Evolutionary conservation across 2,888 invertebrate species (phyloP).

Genomic region (Rotaria sp.): DNA sequence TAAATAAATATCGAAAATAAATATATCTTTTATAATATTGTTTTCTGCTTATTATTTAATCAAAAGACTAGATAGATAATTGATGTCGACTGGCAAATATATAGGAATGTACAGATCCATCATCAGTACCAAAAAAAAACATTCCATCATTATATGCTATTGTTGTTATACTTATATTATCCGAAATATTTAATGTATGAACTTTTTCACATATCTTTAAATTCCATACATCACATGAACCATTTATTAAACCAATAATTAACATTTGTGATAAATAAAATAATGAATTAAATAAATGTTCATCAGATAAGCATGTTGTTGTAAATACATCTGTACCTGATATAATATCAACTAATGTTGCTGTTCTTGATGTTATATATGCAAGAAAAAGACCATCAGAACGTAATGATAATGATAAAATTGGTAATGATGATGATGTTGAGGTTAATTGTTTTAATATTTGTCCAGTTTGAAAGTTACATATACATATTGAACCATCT

Average conservation of each 20-base stretch:
- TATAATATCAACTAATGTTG: slow-evolving; percentile 12
- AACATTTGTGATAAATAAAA: slow-evolving; percentile 15
- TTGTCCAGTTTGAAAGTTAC: neutral
- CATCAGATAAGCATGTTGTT: neutral
- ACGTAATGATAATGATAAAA: neutral
- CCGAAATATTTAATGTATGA: neutral
- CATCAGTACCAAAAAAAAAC: neutral
- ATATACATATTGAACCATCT: neutral
- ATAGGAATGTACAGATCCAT: slow-evolving; percentile 22
- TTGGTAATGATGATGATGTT: neutral
- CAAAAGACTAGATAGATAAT: neutral
- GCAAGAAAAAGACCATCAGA: slow-evolving; percentile 1
- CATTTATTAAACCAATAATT: neutral
- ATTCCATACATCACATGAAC: slow-evolving; percentile 2
- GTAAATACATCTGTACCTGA: neutral
- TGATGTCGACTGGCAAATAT: neutral
- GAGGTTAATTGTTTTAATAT: neutral
- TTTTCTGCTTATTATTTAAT: neutral
- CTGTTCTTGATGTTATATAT: neutral
- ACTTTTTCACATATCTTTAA: neutral
- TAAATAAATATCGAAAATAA: neutral
- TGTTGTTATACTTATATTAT: neutral
- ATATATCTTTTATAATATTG: neutral
- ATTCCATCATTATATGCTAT: slow-evolving; percentile 8
- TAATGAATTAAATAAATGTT: neutral